A percentile compares a stretch with the other conserved stretches of the same genome.
Conservation (phyloP, 2,888 invertebrate species). For the Timema podura region DNA sequence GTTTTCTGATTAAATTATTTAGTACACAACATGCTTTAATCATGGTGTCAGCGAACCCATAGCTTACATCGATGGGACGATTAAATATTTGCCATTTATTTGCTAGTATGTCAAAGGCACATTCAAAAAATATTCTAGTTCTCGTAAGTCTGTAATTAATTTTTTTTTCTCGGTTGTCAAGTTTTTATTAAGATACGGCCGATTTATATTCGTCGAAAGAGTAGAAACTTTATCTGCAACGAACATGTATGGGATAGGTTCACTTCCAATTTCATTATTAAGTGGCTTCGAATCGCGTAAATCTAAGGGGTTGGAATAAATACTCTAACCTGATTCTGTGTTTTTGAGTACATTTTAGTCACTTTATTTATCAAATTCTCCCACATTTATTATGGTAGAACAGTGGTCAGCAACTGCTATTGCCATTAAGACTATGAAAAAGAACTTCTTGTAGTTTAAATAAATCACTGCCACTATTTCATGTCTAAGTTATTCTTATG, state of each 20-base stretch:
- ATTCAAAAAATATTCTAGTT: conserved; percentile 35
- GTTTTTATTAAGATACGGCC: conserved; percentile 27
- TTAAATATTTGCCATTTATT: conserved; percentile 24
- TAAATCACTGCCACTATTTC: not conserved
- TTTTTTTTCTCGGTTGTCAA: conserved; percentile 34
- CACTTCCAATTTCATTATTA: not conserved
- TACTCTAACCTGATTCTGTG: not conserved
- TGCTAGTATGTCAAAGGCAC: conserved; percentile 32
- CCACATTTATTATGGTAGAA: not conserved
- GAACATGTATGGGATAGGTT: not conserved
- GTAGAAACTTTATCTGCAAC: not conserved
- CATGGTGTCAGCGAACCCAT: not conserved
- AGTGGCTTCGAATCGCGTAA: not conserved
- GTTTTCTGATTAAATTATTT: conserved; percentile 16
- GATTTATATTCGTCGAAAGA: not conserved
- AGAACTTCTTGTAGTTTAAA: conserved; percentile 1
- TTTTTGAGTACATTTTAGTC: not conserved
- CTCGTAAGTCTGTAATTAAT: conserved; percentile 38
- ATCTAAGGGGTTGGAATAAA: conserved; percentile 6
- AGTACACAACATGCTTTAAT: conserved; percentile 14
- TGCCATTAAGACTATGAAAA: not conserved
- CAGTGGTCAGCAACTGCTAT: not conserved
- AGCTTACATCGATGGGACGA: conserved; percentile 15
- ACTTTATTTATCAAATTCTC: not conserved
- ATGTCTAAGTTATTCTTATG: not conserved